Evolutionary conservation across 2,113 vertebrate genomes (phyloP).

Genomic region (Capreolus pygargus): DNA sequence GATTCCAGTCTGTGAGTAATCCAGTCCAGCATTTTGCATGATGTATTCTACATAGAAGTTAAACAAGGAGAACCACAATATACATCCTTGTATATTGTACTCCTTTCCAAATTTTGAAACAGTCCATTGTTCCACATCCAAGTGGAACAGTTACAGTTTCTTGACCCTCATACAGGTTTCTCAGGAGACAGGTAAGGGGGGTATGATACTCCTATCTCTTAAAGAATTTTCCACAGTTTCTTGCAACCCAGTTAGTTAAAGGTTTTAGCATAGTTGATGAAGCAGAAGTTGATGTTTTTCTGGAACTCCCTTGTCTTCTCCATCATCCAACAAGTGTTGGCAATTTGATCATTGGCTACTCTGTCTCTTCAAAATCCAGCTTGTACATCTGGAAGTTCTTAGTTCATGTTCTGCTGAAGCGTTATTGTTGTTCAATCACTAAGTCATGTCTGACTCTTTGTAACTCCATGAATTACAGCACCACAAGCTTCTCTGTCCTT

Average conservation of each 20-base stretch:
- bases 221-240: not conserved
- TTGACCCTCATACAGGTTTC: not conserved
- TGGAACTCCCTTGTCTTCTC: not conserved
- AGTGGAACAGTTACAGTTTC: not conserved
- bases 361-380: not conserved
- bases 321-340: not conserved
- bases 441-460: not conserved
- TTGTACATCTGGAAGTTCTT: not conserved
- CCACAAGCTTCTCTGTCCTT: not conserved
- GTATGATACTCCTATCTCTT: not conserved
- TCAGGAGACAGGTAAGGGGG: not conserved
- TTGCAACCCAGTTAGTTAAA: not conserved
- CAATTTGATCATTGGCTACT: not conserved
- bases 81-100: not conserved
- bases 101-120: not conserved
- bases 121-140: not conserved
- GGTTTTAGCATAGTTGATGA: not conserved
- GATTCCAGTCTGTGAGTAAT: not conserved
- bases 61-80: not conserved
- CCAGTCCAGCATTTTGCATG: not conserved
- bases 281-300: not conserved
- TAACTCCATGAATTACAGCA: not conserved
- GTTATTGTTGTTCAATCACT: not conserved
- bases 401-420: not conserved
- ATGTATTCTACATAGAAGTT: not conserved